A percentile compares a stretch with the other conserved stretches of the same genome.
Evolutionary conservation across 2,113 vertebrate genomes (phyloP).

Genomic region (Bungarus multicinctus): DNA sequence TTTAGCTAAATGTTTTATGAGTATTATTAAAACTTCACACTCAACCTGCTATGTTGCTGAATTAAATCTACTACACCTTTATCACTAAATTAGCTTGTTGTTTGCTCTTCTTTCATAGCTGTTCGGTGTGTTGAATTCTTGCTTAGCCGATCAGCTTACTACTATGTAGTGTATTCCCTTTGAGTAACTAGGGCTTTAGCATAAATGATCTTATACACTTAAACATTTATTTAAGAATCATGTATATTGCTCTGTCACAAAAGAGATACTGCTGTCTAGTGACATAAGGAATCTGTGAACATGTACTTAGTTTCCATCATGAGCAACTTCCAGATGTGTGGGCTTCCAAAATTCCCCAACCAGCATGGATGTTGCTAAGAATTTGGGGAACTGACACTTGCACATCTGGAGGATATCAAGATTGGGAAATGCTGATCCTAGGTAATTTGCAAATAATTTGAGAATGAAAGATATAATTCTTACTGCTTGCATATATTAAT

Average conservation of each 20-base stretch:
- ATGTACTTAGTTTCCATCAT: not conserved
- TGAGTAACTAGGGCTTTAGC: not conserved
- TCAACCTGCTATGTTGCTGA: not conserved
- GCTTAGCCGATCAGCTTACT: conserved; percentile 1
- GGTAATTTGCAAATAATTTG: not conserved
- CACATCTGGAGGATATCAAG: not conserved
- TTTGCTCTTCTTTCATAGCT: not conserved
- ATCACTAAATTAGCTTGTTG: not conserved
- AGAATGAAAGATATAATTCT: not conserved
- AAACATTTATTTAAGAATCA: conserved; percentile 1
- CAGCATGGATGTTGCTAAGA: not conserved
- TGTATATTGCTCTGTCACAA: not conserved
- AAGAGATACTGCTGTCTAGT: not conserved
- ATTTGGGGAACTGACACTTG: not conserved
- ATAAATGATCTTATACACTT: not conserved
- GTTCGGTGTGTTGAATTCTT: not conserved
- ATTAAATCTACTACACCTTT: not conserved
- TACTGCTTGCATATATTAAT: not conserved
- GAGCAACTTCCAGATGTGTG: not conserved
- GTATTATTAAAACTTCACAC: not conserved
- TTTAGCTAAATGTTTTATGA: not conserved
- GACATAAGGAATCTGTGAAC: not conserved
- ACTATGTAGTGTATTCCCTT: not conserved
- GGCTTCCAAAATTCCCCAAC: not conserved
- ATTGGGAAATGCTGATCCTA: not conserved